phyloP scores from a whole-genome alignment of 1,140 invertebrate genomes.

The Catajapyx aquilonaris region DNA sequence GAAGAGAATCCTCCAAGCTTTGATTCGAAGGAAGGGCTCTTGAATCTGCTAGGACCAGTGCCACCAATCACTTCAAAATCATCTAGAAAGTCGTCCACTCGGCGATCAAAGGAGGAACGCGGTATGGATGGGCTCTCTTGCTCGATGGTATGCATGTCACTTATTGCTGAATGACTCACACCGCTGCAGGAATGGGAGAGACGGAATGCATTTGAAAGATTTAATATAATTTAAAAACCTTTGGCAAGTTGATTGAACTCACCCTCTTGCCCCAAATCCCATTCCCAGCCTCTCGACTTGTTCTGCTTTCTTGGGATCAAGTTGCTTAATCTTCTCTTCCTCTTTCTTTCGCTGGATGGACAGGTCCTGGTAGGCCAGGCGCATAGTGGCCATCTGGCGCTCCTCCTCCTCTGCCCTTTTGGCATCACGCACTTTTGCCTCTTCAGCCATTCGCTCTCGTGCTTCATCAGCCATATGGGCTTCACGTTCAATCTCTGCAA shows the following conservation, averaged over 20 bases:
- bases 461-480: constrained; percentile 59
- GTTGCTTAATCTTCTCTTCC: constrained; percentile 47
- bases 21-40: no score
- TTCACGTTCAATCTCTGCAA: constrained; percentile 84
- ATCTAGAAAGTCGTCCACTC: constrained; percentile 11
- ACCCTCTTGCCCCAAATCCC: constrained; percentile 48
- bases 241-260: no score
- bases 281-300: constrained; percentile 86
- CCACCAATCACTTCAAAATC: constrained; percentile 12
- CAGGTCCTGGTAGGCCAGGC: constrained; percentile 75
- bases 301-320: constrained; percentile 70
- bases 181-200: constrained; percentile 27
- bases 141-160: constrained; percentile 81
- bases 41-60: no score
- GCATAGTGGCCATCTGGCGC: constrained; percentile 42
- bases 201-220: no score
- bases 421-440: constrained; percentile 15
- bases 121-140: constrained; percentile 40
- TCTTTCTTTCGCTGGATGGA: constrained; percentile 52
- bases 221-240: no score
- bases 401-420: constrained; percentile 30
- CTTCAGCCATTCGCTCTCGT: constrained; percentile 28
- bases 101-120: neutral
- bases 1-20: no score
- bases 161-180: constrained; percentile 77